These are phyloP conservation scores for Meghimatium bilineatum DNA, from an alignment of 2,888 invertebrate genomes.

Conservation along the genomic window DNA sequence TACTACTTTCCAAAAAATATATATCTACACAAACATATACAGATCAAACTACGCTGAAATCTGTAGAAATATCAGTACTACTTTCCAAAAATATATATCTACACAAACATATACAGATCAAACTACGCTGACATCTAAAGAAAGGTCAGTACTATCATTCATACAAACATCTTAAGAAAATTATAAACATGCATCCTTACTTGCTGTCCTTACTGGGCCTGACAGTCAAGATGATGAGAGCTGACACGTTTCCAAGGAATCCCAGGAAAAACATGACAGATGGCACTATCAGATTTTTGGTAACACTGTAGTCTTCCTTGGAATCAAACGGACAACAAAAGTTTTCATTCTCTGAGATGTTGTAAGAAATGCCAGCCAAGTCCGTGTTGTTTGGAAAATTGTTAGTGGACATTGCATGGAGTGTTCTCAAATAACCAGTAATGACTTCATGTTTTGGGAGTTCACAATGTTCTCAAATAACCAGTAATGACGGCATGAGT, in stretches of 20 bases:
- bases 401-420: not conserved
- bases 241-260: conserved; percentile 40
- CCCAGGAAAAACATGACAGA: conserved; percentile 39
- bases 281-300: conserved; percentile 11
- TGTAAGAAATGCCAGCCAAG: not conserved
- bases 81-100: too few relatives aligned
- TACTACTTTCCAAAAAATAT: too few relatives aligned
- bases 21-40: too few relatives aligned
- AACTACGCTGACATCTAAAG: too few relatives aligned
- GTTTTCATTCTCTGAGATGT: not conserved
- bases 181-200: conserved; percentile 2
- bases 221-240: conserved; percentile 39
- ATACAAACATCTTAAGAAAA: not conserved
- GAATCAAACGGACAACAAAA: not conserved
- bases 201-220: conserved; percentile 43
- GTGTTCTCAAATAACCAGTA: not conserved
- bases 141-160: not conserved
- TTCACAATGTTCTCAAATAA: not conserved
- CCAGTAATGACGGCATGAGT: not conserved
- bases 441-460: not conserved
- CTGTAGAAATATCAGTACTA: too few relatives aligned
- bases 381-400: not conserved
- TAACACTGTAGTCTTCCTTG: not conserved
- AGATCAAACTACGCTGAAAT: too few relatives aligned
- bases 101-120: too few relatives aligned